A percentile compares a stretch with the other conserved stretches of the same genome.
Conservation (phyloP, 1,140 invertebrate genomes). For the Metopolophium dirhodum region DNA sequence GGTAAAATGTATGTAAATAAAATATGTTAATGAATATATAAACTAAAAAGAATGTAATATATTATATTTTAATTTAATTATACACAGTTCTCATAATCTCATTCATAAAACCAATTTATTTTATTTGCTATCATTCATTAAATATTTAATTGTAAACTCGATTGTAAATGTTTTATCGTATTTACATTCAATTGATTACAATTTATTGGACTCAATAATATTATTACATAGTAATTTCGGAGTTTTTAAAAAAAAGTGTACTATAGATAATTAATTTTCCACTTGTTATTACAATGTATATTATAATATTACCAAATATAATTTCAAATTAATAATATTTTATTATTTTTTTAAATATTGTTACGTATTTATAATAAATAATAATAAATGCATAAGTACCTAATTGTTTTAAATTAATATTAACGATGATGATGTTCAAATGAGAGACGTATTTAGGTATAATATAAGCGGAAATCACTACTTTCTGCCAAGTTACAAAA, state of each 20-base stretch:
- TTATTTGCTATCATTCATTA: too few species aligned
- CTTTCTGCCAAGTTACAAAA: slow-evolving; percentile 5
- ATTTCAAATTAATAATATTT: neutral
- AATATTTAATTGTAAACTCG: too few species aligned
- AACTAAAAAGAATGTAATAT: neutral
- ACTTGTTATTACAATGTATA: neutral
- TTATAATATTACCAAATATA: neutral
- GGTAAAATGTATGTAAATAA: neutral
- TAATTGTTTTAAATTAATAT: neutral
- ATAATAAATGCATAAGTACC: neutral
- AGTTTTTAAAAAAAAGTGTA: neutral
- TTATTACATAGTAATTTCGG: neutral
- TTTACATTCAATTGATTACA: neutral
- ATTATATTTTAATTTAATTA: too few species aligned
- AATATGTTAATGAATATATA: neutral
- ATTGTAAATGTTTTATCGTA: too few species aligned
- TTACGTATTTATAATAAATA: neutral
- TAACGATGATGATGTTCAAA: neutral
- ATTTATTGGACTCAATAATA: neutral
- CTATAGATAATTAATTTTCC: neutral
- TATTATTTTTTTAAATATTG: too few species aligned
- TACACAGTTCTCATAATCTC: neutral
- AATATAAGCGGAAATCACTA: neutral
- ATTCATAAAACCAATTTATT: too few species aligned
- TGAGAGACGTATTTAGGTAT: neutral